Percentiles rank a stretch among this genome's conserved stretches.
Evolutionary conservation across 2,888 invertebrate genomes (phyloP).

Genomic region (Augiades crinisus): DNA sequence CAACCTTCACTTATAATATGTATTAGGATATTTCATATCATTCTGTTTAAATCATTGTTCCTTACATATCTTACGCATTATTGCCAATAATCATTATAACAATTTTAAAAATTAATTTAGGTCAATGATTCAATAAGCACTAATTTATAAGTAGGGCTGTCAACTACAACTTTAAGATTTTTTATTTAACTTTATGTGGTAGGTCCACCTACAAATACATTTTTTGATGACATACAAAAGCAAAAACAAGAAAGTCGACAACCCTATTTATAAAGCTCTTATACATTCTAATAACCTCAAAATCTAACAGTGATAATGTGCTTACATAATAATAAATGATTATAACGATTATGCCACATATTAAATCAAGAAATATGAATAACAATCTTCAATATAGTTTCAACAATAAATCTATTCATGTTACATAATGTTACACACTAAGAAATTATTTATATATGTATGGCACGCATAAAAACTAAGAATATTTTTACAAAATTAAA

Average conservation of each 20-base stretch:
- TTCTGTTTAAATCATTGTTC: too few species aligned
- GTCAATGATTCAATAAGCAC: too few species aligned
- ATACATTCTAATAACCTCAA: background rate
- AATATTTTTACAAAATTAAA: constrained; percentile 12
- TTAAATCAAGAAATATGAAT: background rate
- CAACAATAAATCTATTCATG: constrained; percentile 14
- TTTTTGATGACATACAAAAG: background rate
- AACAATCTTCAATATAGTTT: constrained; percentile 8
- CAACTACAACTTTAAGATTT: background rate
- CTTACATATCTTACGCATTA: too few species aligned
- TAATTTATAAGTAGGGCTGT: too few species aligned
- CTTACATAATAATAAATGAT: background rate
- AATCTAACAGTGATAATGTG: constrained; percentile 1
- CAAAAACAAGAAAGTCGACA: background rate
- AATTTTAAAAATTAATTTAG: too few species aligned
- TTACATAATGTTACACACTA: constrained; percentile 10
- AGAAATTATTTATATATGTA: constrained; percentile 7
- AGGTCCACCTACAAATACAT: too few species aligned
- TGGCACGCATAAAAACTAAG: constrained; percentile 23
- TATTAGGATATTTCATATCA: too few species aligned
- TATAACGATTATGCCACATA: constrained; percentile 3
- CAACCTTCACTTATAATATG: constrained; percentile 9
- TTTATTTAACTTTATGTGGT: too few species aligned
- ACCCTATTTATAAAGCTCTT: background rate
- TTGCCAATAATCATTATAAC: too few species aligned